Percentiles rank a stretch among this genome's conserved stretches.
Evolutionary conservation across 1,140 invertebrate species (phyloP).

Genomic region (Nasonia longicornis): DNA sequence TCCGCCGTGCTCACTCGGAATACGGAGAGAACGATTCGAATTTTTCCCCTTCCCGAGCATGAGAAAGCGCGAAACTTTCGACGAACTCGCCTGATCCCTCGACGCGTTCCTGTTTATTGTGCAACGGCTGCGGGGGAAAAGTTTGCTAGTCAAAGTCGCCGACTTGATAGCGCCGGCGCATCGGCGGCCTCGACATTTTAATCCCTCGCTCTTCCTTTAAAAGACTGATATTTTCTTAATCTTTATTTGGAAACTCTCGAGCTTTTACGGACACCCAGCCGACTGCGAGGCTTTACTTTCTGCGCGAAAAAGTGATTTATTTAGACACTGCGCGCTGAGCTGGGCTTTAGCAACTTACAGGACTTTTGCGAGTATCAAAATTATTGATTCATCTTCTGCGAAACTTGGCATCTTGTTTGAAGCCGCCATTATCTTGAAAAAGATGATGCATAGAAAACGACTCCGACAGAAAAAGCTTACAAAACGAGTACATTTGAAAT

Average conservation of each 20-base stretch:
- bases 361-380: no score
- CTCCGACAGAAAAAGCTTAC: no score
- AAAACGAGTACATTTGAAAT: no score
- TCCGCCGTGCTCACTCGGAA: conserved; percentile 9
- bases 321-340: not conserved
- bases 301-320: not conserved
- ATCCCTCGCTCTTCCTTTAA: conserved; percentile 24
- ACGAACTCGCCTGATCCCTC: conserved; percentile 23
- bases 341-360: no score
- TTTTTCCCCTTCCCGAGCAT: not conserved
- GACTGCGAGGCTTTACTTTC: not conserved
- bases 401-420: no score
- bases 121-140: conserved; percentile 7
- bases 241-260: conserved; percentile 20
- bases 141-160: conserved; percentile 39
- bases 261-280: not conserved
- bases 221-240: conserved; percentile 34
- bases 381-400: no score
- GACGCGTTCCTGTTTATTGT: conserved; percentile 38
- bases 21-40: conserved; percentile 24
- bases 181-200: conserved; percentile 26
- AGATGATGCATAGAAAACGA: no score
- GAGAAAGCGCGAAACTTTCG: conserved; percentile 19
- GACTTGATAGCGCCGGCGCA: conserved; percentile 7
- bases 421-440: no score